These are phyloP conservation scores for Peromyscus californicus DNA, from an alignment of 2,113 vertebrate species.

Conservation along the genomic window DNA sequence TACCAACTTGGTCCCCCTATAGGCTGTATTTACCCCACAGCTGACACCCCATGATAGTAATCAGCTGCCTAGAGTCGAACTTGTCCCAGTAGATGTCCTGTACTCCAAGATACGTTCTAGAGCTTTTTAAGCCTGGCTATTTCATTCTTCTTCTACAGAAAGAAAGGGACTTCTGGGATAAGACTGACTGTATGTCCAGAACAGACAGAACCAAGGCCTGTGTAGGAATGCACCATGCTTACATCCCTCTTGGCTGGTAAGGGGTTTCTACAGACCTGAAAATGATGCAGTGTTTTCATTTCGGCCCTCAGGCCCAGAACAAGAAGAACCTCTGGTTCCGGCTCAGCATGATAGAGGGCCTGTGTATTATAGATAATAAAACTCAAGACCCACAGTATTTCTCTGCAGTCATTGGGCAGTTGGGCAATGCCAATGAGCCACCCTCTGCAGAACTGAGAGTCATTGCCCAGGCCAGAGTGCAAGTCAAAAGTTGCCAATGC, in stretches of 20 bases:
- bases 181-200: too few species aligned
- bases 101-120: neutral
- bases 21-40: neutral
- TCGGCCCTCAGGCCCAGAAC: neutral
- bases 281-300: neutral
- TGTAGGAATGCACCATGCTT: neutral
- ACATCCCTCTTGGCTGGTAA: neutral
- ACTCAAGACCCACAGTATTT: neutral
- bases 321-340: neutral
- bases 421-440: neutral
- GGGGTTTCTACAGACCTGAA: neutral
- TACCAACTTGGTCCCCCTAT: neutral
- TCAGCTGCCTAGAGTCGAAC: neutral
- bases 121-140: neutral
- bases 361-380: neutral
- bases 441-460: neutral
- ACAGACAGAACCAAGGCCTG: neutral
- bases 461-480: neutral
- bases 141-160: neutral
- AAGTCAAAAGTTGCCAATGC: accelerated
- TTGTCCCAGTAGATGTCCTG: neutral
- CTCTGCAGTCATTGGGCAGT: neutral
- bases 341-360: neutral
- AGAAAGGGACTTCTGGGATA: neutral
- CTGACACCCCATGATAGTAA: neutral